These are phyloP conservation scores for Pterobdella sp. DNA, from an alignment of 2,888 invertebrate genomes.

Conservation along the genomic window DNA sequence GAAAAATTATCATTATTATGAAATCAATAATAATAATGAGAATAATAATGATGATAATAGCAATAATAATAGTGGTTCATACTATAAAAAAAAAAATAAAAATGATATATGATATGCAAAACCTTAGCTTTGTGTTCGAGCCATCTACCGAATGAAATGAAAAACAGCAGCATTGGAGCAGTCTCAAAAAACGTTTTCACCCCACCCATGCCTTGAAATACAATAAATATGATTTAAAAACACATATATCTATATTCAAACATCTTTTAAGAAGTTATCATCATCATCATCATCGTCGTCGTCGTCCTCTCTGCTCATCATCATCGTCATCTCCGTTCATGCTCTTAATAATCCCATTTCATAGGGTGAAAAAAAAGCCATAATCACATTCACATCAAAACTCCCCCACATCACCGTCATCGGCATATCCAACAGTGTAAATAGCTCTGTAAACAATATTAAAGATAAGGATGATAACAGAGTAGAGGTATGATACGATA, in stretches of 20 bases:
- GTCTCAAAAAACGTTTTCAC: slow-evolving; percentile 95
- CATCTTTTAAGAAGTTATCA: too few species aligned
- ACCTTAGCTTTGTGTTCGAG: slow-evolving; percentile 95
- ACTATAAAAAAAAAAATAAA: not conserved
- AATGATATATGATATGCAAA: slow-evolving; percentile 26
- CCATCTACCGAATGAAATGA: slow-evolving; percentile 93
- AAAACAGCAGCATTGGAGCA: slow-evolving; percentile 94
- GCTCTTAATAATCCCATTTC: too few species aligned
- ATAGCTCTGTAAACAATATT: too few species aligned
- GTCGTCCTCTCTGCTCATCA: too few species aligned
- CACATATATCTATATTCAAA: too few species aligned
- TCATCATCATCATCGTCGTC: not conserved
- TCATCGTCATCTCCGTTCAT: too few species aligned
- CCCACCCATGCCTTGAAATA: not conserved
- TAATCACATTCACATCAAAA: too few species aligned
- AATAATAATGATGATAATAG: not conserved
- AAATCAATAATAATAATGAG: not conserved
- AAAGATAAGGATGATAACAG: slow-evolving; percentile 62
- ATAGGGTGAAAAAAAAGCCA: too few species aligned
- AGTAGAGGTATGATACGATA: slow-evolving; percentile 86
- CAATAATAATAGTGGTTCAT: not conserved
- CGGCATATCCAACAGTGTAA: too few species aligned
- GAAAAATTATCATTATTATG: not conserved
- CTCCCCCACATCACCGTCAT: too few species aligned
- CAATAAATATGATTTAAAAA: too few species aligned